Base-by-base conservation (phyloP, 2,113 vertebrate genomes). In the Cottus gobio region DNA sequence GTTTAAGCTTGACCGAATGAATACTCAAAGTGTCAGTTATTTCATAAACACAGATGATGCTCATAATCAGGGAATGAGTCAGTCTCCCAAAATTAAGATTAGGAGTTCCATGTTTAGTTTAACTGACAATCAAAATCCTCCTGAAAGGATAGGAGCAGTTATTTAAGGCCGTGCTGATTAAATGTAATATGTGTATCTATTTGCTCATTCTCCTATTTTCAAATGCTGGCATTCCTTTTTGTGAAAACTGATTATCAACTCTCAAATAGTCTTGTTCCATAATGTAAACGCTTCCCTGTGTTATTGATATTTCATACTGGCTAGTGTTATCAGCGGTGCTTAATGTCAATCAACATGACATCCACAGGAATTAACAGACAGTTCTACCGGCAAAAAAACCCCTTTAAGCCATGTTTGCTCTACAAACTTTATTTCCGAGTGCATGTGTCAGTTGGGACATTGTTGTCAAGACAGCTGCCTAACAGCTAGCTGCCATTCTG, bases 261-360 rank as follows among this genome's bases (percentile, higher is more conserved):
- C 15, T 42, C 5, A 22, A 1, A 5, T n/a, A 24, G n/a, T 68
- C 36, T 37, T 46, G 0, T 20, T 61, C 0, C 34, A 65, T n/a
- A 26, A 28, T 46, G 0, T 54, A 20, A 71, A 66, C 44, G 20
- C n/a, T 20, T 50, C 15, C 7, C 1, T 52, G 15, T 46, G 22
- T 62, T 42, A 9, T 57, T 58, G 6, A 54, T 57, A 12, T 24
- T 31, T 44, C n/a, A 48, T 28, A 4, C n/a, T 15, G 22, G 8
- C 37, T 12, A 4, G 5, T 52, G 65, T 57, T 16, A 20, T 46
- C 36, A 24, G 39, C 24, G n/a, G 62, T 68, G 56, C 56, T 56
- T 57, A 67, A 54, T 64, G 56, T 72, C 79, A 79, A 50, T 72
- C 73, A 83, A 28, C 56, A 24, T 5, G 44, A 70, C 34, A 34